Percentiles rank a stretch among this genome's conserved stretches.
Conservation (phyloP, 2,888 invertebrate genomes). For the Elgonia sp. region DNA sequence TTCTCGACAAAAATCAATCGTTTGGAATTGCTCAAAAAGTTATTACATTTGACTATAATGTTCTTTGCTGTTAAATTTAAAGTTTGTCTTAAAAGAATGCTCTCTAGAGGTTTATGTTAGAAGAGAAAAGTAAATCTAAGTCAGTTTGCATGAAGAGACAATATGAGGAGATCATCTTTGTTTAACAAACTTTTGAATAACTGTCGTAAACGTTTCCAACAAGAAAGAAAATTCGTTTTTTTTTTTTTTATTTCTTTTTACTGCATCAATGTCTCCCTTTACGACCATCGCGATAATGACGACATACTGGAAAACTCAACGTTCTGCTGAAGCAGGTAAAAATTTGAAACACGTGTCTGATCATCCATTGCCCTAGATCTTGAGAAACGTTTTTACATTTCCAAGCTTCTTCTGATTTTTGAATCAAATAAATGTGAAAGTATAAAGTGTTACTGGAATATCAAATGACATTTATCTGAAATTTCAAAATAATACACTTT, state of each 20-base stretch:
- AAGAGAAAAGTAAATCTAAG: constrained; percentile 54
- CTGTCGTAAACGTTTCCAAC: constrained; percentile 61
- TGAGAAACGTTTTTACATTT: constrained; percentile 26
- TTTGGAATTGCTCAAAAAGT: constrained; percentile 21
- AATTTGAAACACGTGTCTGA: constrained; percentile 40
- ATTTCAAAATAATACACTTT: background rate
- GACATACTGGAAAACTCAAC: constrained; percentile 26
- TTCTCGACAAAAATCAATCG: constrained; percentile 35
- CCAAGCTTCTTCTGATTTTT: constrained; percentile 14
- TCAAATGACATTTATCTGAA: background rate
- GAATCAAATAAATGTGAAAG: background rate
- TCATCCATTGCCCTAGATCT: constrained; percentile 42
- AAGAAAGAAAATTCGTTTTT: constrained; percentile 49
- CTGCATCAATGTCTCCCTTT: constrained; percentile 52
- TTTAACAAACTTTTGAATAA: constrained; percentile 80
- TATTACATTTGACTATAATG: constrained; percentile 58
- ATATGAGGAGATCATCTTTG: constrained; percentile 75
- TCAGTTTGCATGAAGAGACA: constrained; percentile 65
- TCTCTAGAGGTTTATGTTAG: constrained; percentile 45
- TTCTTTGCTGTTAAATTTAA: constrained; percentile 28
- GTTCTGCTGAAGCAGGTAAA: constrained; percentile 59
- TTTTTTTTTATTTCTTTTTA: constrained; percentile 58
- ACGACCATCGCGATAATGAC: constrained; percentile 61
- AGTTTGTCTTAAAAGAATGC: constrained; percentile 46
- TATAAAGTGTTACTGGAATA: background rate